Base-by-base conservation (phyloP, 2,888 invertebrate genomes). In the Xylota segnis region DNA sequence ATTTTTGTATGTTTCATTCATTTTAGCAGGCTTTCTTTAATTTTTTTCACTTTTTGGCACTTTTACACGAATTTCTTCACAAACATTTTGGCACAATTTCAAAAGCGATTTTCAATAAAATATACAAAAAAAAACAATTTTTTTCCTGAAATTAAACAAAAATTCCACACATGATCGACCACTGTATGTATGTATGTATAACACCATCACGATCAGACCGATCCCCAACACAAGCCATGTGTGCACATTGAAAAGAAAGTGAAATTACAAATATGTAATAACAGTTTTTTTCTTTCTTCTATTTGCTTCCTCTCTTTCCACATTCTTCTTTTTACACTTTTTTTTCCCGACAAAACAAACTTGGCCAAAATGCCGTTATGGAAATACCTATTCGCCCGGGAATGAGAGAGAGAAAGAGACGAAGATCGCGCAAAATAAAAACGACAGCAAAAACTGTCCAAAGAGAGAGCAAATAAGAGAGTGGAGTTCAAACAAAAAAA, bases 181-280 rank as follows among this genome's bases (percentile, higher is more conserved):
- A 7, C 9, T 34, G 6, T 32, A 32, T 32, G 5, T 32, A 32
- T 5, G 32, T 32, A 34, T 6, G 34, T 37, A 12, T 10, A 37
- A 37, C 79, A 70, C 63, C 61, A 75, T 58, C 68, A 63, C 65
- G 58, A 58, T 14, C 23, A 6, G 50, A 37, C 66, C 47, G 16
- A n/a, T 65, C 65, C 58, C 23, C 43, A 16, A 61, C 5, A 14
- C 5, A 37, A 27, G 18, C 74, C 79, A 84, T 3, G 3, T 75
- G 79, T 66, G 79, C 66, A 75, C 70, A 52, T 43, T 74, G 27
- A 81, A 75, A 84, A 84, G 84, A 84, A 84, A 81, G 84, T 81
- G 84, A 84, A 81, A 84, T 76, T 84, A 84, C 75, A 84, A 84
- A 81, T 79, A 81, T 84, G 84, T 81, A 84, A 81, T 84, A 66